phyloP scores from a whole-genome alignment of 2,888 invertebrate species.

The Drosophila formosana region DNA sequence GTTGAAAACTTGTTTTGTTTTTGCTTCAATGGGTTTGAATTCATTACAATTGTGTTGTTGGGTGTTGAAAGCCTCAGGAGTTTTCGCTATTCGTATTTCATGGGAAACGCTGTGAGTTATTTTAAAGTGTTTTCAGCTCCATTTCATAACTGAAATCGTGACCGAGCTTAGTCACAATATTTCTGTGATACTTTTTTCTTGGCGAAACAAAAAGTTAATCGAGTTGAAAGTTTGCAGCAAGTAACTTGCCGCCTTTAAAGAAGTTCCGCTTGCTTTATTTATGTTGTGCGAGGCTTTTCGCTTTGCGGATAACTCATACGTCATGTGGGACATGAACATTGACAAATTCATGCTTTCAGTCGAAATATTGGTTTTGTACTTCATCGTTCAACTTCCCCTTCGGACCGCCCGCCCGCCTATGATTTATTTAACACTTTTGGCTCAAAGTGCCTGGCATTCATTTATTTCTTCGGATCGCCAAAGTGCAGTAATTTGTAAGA shows the following conservation, averaged over 20 bases:
- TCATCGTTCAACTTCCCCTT: neutral
- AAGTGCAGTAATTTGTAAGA: slow-evolving; percentile 32
- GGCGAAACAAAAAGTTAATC: slow-evolving; percentile 12
- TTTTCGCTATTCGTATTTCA: neutral
- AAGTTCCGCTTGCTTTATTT: slow-evolving; percentile 2
- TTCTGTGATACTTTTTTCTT: neutral
- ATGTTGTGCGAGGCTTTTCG: neutral
- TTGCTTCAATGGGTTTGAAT: slow-evolving; percentile 8
- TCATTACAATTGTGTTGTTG: slow-evolving; percentile 14
- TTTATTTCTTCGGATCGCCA: slow-evolving; percentile 14
- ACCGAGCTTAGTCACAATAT: neutral
- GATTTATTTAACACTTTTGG: slow-evolving; percentile 43
- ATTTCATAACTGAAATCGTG: slow-evolving; percentile 5
- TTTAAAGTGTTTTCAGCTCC: slow-evolving; percentile 8
- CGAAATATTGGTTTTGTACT: slow-evolving; percentile 35
- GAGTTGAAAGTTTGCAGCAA: slow-evolving; percentile 28
- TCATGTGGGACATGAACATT: slow-evolving; percentile 37
- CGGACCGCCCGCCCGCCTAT: slow-evolving; percentile 9
- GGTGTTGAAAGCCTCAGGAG: slow-evolving; percentile 11
- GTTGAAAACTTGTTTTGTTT: slow-evolving; percentile 16
- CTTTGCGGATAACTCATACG: slow-evolving; percentile 31
- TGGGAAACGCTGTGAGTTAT: neutral
- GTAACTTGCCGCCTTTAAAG: slow-evolving; percentile 25
- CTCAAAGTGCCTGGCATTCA: slow-evolving; percentile 4
- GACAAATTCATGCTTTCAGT: slow-evolving; percentile 38